Conservation (phyloP, 2,888 invertebrate genomes). For the Caenorhabditis becei region DNA sequence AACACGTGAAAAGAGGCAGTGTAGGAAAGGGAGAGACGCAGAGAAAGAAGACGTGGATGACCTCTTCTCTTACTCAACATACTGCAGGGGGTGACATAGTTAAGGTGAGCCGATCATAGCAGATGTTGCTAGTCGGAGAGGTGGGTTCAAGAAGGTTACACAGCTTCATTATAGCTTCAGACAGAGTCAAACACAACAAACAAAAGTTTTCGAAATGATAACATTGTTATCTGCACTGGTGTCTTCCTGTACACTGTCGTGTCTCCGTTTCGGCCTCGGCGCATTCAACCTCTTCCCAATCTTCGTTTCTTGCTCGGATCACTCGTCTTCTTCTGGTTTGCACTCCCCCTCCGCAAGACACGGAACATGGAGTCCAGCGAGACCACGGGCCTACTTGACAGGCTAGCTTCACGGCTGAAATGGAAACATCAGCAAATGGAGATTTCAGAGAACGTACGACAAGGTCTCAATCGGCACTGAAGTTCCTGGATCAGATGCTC, state of each 20-base stretch:
- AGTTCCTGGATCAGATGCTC: slow-evolving; percentile 79
- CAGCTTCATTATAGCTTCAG: too few species aligned
- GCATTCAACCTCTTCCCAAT: slow-evolving; percentile 69
- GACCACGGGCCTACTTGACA: slow-evolving; percentile 84
- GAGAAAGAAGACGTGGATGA: too few species aligned
- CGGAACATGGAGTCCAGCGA: slow-evolving; percentile 84
- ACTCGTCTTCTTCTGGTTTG: slow-evolving; percentile 84
- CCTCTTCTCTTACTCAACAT: too few species aligned
- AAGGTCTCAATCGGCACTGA: slow-evolving; percentile 79
- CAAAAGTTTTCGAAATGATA: background rate
- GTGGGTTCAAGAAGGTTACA: too few species aligned
- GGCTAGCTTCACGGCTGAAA: slow-evolving; percentile 66
- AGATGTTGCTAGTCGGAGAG: too few species aligned
- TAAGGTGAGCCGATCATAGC: too few species aligned
- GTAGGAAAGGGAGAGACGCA: too few species aligned
- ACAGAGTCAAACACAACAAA: too few species aligned
- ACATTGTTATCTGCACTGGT: slow-evolving; percentile 40
- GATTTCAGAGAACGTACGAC: too few species aligned
- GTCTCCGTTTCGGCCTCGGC: slow-evolving; percentile 63
- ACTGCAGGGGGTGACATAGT: too few species aligned
- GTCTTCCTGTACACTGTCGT: slow-evolving; percentile 53
- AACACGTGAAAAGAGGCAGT: too few species aligned
- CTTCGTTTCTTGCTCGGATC: slow-evolving; percentile 60
- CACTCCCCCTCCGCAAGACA: slow-evolving; percentile 85
- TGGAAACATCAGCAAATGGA: background rate